Evolutionary conservation across 2,888 invertebrate genomes (phyloP).

Genomic region (Tuta absoluta): DNA sequence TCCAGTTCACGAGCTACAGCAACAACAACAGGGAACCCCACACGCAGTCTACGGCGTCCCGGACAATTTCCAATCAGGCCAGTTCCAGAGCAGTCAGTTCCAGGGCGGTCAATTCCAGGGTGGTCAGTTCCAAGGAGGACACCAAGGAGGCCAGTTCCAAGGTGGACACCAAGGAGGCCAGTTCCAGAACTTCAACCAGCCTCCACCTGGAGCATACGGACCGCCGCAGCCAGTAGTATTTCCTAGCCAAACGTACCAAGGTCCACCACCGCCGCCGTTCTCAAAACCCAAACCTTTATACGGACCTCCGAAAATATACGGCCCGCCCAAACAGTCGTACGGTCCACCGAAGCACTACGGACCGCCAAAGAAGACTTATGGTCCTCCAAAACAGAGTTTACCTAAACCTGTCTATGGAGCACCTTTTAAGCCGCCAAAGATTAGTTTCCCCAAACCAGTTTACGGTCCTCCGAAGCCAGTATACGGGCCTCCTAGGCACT

Average conservation of each 20-base stretch:
- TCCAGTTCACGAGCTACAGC: constrained; percentile 64
- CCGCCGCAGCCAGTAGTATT: constrained; percentile 74
- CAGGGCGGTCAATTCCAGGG: constrained; percentile 30
- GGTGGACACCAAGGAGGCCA: not conserved
- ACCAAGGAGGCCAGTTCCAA: constrained; percentile 25
- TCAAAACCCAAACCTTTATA: constrained; percentile 61
- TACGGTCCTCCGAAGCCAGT: constrained; percentile 54
- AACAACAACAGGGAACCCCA: constrained; percentile 55
- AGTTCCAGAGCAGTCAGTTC: constrained; percentile 6
- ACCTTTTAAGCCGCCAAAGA: constrained; percentile 58
- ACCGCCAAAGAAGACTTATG: constrained; percentile 59
- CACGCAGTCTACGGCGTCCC: constrained; percentile 82
- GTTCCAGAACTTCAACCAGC: constrained; percentile 42
- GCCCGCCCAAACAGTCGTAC: constrained; percentile 68
- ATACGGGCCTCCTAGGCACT: constrained; percentile 75
- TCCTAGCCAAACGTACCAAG: constrained; percentile 68
- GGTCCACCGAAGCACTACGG: constrained; percentile 64
- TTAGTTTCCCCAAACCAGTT: constrained; percentile 52
- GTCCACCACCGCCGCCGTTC: constrained; percentile 74
- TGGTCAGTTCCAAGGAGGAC: constrained; percentile 38
- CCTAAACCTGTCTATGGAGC: constrained; percentile 62
- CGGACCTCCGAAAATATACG: constrained; percentile 64
- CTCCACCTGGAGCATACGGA: constrained; percentile 67
- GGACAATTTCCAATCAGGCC: constrained; percentile 51
- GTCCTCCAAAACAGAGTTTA: constrained; percentile 54